These are phyloP conservation scores for Lethrus apterus DNA, from an alignment of 1,140 invertebrate species.

Conservation along the genomic window DNA sequence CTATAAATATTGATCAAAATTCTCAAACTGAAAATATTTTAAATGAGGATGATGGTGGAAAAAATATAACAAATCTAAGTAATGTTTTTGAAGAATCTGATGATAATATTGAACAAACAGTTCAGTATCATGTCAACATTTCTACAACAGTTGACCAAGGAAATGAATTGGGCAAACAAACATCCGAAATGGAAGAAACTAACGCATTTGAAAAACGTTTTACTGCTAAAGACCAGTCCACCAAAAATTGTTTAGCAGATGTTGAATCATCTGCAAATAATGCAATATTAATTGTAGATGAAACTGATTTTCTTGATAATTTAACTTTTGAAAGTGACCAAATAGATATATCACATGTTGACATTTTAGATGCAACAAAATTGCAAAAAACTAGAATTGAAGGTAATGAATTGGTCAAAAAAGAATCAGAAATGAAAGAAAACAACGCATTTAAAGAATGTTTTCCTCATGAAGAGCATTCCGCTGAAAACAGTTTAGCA, in stretches of 20 bases:
- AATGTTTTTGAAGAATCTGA: not conserved
- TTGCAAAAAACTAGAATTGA: not conserved
- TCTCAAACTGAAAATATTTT: not conserved
- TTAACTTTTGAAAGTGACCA: not conserved
- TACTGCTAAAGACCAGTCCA: not conserved
- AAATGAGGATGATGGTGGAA: not conserved
- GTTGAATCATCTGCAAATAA: not conserved
- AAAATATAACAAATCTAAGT: not conserved
- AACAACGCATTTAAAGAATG: not conserved
- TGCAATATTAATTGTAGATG: not conserved
- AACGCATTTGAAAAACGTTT: not conserved
- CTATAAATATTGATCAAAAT: not conserved
- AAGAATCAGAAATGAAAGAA: not conserved
- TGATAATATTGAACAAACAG: not conserved
- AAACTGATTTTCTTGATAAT: not conserved
- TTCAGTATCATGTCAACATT: too few species aligned
- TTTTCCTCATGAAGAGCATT: not conserved
- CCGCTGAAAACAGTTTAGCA: not conserved
- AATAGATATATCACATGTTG: not conserved
- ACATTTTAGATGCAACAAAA: not conserved
- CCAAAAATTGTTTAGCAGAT: not conserved
- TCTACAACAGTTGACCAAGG: too few species aligned
- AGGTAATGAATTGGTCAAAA: not conserved
- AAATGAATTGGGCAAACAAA: not conserved
- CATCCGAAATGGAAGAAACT: not conserved